Percentiles rank a stretch among this genome's conserved stretches.
phyloP scores from a whole-genome alignment of 1,140 invertebrate genomes.

The Odontomachus brunneus region DNA sequence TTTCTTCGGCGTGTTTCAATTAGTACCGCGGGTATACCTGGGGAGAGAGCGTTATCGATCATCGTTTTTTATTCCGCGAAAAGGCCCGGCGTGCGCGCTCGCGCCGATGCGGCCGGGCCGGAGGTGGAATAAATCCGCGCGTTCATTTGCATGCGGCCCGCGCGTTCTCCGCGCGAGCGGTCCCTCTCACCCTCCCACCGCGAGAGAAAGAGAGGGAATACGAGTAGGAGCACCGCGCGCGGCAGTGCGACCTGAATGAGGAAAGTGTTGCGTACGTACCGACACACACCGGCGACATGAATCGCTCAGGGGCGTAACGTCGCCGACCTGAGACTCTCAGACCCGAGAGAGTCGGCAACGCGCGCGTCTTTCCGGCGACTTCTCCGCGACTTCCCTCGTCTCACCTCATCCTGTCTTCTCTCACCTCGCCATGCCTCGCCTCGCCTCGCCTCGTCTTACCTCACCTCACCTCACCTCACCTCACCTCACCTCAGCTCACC shows the following conservation, averaged over 20 bases:
- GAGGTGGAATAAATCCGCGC: constrained; percentile 48
- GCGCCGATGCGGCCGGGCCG: background rate
- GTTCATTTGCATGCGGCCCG: constrained; percentile 54
- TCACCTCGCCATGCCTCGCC: background rate
- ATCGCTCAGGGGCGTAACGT: constrained; percentile 57
- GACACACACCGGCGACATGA: constrained; percentile 40
- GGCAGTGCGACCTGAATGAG: constrained; percentile 54
- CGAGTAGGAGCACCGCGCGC: constrained; percentile 43
- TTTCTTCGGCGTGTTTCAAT: constrained; percentile 58
- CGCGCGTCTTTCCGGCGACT: background rate
- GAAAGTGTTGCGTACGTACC: constrained; percentile 45
- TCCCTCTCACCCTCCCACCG: background rate
- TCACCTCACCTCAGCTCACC: background rate
- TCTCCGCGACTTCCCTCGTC: too few species aligned
- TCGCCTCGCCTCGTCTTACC: background rate
- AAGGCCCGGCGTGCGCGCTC: background rate
- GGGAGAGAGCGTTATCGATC: constrained; percentile 46
- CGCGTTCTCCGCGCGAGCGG: constrained; percentile 4
- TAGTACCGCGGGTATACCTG: constrained; percentile 49
- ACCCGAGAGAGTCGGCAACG: background rate
- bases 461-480: background rate
- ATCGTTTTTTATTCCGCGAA: background rate
- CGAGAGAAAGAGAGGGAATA: constrained; percentile 33
- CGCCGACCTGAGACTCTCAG: background rate
- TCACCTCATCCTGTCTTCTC: too few species aligned